Evolutionary conservation across 2,797 vertebrate genomes (phyloP).

Genomic region (Sternarchorhynchus goeldii): DNA sequence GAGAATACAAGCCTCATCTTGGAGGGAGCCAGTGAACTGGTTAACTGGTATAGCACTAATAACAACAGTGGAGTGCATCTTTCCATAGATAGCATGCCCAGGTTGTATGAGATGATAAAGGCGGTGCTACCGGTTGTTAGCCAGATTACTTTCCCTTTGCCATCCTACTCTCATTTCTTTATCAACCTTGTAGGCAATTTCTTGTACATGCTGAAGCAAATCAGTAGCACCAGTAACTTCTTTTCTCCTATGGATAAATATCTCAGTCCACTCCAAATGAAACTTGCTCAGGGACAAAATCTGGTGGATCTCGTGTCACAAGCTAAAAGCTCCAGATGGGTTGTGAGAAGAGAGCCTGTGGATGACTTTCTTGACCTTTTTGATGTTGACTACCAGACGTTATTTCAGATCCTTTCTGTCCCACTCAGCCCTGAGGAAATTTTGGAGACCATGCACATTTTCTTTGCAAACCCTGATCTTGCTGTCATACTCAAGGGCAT

Average conservation of each 20-base stretch:
- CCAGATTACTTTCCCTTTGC: slow-evolving; percentile 38
- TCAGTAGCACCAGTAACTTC: slow-evolving; percentile 52
- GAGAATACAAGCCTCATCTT: slow-evolving; percentile 55
- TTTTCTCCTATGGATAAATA: slow-evolving; percentile 46
- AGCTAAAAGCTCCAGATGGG: neutral
- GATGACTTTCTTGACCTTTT: slow-evolving; percentile 73
- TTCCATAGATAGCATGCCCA: slow-evolving; percentile 62
- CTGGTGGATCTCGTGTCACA: neutral
- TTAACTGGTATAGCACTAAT: slow-evolving; percentile 62
- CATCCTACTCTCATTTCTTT: slow-evolving; percentile 48
- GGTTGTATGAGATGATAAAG: slow-evolving; percentile 57
- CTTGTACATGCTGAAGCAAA: slow-evolving; percentile 61
- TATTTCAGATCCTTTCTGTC: slow-evolving; percentile 63
- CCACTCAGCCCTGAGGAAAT: slow-evolving; percentile 63
- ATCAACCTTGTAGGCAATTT: slow-evolving; percentile 62
- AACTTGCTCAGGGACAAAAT: slow-evolving; percentile 39
- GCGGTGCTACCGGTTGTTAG: slow-evolving; percentile 53
- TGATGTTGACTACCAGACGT: slow-evolving; percentile 66
- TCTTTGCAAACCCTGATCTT: slow-evolving; percentile 73
- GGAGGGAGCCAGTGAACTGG: slow-evolving; percentile 58
- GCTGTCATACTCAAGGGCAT: slow-evolving; percentile 67
- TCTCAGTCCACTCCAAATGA: slow-evolving; percentile 27
- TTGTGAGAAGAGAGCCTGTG: slow-evolving; percentile 54
- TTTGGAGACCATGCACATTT: slow-evolving; percentile 68
- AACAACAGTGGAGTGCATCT: slow-evolving; percentile 63